Percentiles rank a stretch among this genome's conserved stretches.
Evolutionary conservation across 2,888 invertebrate genomes (phyloP).

Genomic region (Microctonus hyperodae): DNA sequence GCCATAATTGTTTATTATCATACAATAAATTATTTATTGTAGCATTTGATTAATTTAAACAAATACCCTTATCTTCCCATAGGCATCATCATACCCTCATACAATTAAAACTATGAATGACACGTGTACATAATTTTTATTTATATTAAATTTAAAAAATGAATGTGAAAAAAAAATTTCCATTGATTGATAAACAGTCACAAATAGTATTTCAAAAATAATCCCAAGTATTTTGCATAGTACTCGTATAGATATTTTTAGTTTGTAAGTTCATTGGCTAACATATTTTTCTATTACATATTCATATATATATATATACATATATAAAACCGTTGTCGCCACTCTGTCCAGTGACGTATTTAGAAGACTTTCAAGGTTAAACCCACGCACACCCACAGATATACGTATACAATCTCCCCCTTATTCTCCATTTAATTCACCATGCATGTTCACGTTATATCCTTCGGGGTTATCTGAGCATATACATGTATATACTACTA

Average conservation of each 20-base stretch:
- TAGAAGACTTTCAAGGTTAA: slow-evolving; percentile 24
- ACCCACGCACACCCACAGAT: slow-evolving; percentile 17
- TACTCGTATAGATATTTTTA: background rate
- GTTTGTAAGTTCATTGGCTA: slow-evolving; percentile 12
- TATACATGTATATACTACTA: no score
- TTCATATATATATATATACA: no score
- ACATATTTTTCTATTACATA: background rate
- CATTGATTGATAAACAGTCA: no score
- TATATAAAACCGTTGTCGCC: slow-evolving; percentile 17
- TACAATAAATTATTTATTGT: background rate
- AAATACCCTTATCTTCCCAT: no score
- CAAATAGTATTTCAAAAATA: no score
- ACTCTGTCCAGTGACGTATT: slow-evolving; percentile 23
- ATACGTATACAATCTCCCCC: slow-evolving; percentile 1
- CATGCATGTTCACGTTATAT: background rate
- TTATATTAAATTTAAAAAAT: no score
- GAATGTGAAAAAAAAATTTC: no score
- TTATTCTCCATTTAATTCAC: slow-evolving; percentile 1
- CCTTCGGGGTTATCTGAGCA: slow-evolving; percentile 1
- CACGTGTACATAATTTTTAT: background rate
- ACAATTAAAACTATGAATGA: no score
- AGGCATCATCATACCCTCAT: no score
- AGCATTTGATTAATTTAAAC: no score
- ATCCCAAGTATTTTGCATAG: no score
- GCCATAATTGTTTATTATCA: background rate